Base-by-base conservation (phyloP, 2,888 invertebrate species). In the Megaustenia siamemsis region DNA sequence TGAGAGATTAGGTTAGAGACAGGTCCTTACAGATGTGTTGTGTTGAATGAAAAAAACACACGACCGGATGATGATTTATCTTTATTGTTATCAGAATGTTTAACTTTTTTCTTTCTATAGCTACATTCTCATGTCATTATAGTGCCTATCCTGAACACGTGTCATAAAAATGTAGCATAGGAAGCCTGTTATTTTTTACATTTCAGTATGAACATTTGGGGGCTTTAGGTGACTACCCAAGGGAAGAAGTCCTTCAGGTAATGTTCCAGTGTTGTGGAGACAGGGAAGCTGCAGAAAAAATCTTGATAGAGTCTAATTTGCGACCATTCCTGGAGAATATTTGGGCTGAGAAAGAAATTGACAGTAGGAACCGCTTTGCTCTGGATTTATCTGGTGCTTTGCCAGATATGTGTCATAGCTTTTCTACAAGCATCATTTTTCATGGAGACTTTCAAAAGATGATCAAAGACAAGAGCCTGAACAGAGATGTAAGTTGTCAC, bases 161-260 rank as follows among this genome's bases (percentile, higher is more conserved):
- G n/a, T n/a, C n/a, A n/a, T n/a, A n/a, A n/a, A n/a, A n/a, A n/a
- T n/a, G n/a, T n/a, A n/a, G n/a, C n/a, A n/a, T n/a, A n/a, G n/a
- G n/a, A n/a, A n/a, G n/a, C n/a, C n/a, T n/a, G n/a, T n/a, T n/a
- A n/a, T n/a, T 69, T 49, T 53, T n/a, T 53, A 56, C 28, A 38
- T 43, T 75, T 38, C 88, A 92, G 92, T 91, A 88, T 84, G 84
- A 85, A 32, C 87, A 88, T 66, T 86, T 92, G 45, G 89, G 86
- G 49, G 78, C 78, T 1, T 63, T 79, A 40, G 88, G 89, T 24
- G 79, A 82, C 15, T 91, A 89, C 86, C 88, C 91, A 10, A 84
- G 90, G 77, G 92, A 92, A 82, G 90, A 90, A 12, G 88, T 92
- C 68, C 86, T 91, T 18, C 87, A 89, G 32, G 90, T 89, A 18